Percentiles rank a stretch among this genome's conserved stretches.
Evolutionary conservation across 2,113 vertebrate genomes (phyloP).

Genomic region (Ardeotis arabs): DNA sequence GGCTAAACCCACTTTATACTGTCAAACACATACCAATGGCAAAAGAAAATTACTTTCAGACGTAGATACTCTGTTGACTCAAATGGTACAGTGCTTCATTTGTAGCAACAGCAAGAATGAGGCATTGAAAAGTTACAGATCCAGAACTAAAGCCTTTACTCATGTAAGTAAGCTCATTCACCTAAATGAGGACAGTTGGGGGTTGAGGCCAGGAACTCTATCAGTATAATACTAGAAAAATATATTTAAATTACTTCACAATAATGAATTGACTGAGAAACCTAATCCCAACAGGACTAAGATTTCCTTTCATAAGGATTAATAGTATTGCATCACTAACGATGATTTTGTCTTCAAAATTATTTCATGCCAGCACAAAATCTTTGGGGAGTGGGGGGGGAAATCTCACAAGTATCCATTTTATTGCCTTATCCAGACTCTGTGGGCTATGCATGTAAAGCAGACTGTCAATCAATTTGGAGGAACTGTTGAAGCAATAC

Average conservation of each 20-base stretch:
- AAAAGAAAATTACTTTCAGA: conserved; percentile 23
- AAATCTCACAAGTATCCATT: conserved; percentile 38
- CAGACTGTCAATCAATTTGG: not conserved
- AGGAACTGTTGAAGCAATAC: not conserved
- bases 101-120: not conserved
- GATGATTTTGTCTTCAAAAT: conserved; percentile 61
- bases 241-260: conserved; percentile 44
- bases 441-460: not conserved
- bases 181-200: not conserved
- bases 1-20: conserved; percentile 6
- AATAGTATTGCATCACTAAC: conserved; percentile 55
- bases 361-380: conserved; percentile 52
- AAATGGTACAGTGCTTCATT: not conserved
- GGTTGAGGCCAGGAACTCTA: not conserved
- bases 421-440: conserved; percentile 35
- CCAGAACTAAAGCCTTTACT: not conserved
- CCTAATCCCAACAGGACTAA: not conserved
- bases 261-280: conserved; percentile 30
- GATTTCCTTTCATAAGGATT: conserved; percentile 56
- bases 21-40: not conserved
- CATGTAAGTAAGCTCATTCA: not conserved
- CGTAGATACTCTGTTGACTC: not conserved
- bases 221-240: conserved; percentile 17
- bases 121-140: not conserved
- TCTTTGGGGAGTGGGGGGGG: not conserved